These are phyloP conservation scores for Ochropleura plecta DNA, from an alignment of 2,888 invertebrate species.

Conservation along the genomic window DNA sequence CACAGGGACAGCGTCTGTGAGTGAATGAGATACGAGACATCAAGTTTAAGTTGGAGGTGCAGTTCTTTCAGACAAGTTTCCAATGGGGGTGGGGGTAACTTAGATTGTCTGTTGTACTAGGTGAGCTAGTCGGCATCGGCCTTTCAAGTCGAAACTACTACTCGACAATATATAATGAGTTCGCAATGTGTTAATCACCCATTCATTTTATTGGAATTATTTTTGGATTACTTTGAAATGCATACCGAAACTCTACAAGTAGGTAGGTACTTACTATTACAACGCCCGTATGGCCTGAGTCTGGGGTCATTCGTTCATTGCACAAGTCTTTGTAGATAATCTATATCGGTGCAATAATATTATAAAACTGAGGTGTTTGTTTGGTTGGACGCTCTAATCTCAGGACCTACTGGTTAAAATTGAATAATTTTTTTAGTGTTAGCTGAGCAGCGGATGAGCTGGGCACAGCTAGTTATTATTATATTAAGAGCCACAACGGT, in stretches of 20 bases:
- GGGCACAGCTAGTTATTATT: background rate
- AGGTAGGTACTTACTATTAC: constrained; percentile 1
- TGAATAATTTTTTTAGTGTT: too few relatives aligned
- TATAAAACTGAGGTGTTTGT: too few relatives aligned
- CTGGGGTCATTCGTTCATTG: background rate
- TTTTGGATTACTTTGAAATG: background rate
- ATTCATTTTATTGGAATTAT: background rate
- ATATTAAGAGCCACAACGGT: background rate
- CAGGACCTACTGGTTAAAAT: too few relatives aligned
- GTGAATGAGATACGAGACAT: constrained; percentile 1
- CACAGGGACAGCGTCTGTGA: background rate
- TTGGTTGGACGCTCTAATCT: too few relatives aligned
- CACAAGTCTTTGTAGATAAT: background rate
- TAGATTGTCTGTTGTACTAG: background rate
- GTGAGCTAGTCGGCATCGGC: constrained; percentile 1
- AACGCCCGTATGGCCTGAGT: background rate
- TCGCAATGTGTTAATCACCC: constrained; percentile 4
- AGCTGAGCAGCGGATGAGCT: too few relatives aligned
- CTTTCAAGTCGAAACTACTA: background rate
- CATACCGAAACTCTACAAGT: constrained; percentile 7
- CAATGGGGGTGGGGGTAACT: background rate
- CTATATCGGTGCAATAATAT: too few relatives aligned
- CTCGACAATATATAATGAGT: background rate
- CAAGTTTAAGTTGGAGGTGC: background rate
- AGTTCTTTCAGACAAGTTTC: background rate